A percentile compares a stretch with the other conserved stretches of the same genome.
Conservation (phyloP, 2,797 vertebrate genomes). For the Ctenochaetus hawaiiensis region DNA sequence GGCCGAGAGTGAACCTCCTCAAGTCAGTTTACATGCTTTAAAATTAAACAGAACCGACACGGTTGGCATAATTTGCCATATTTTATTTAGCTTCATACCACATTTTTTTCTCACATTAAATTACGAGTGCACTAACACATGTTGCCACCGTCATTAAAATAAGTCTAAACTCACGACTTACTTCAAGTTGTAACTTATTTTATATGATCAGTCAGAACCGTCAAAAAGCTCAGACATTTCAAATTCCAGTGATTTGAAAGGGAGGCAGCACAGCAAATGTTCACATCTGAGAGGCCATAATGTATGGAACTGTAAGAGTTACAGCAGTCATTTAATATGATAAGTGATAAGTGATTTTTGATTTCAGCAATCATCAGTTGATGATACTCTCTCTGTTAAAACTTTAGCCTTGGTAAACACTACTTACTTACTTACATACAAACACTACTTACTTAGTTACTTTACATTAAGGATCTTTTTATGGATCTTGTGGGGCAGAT, state of each 20-base stretch:
- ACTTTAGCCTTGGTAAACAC: too few relatives aligned
- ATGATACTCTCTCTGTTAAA: neutral
- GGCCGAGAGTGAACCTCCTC: conserved; percentile 25
- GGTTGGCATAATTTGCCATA: neutral
- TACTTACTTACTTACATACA: too few relatives aligned
- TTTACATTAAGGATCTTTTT: too few relatives aligned
- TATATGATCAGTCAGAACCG: neutral
- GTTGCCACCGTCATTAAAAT: neutral
- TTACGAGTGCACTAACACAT: neutral
- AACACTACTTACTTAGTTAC: too few relatives aligned
- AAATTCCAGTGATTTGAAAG: neutral
- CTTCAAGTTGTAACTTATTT: neutral
- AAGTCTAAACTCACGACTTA: neutral
- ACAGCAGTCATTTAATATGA: neutral
- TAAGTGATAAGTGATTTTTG: neutral
- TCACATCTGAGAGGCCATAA: neutral
- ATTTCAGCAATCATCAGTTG: neutral
- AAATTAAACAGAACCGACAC: neutral
- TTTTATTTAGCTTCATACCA: neutral
- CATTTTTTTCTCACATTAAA: neutral
- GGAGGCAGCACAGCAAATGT: neutral
- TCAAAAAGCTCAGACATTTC: neutral
- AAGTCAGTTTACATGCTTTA: conserved; percentile 34
- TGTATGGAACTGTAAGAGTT: too few relatives aligned
- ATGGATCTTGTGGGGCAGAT: too few relatives aligned